Base-by-base conservation (phyloP, 1,140 invertebrate genomes). In the Stegodyphus mimosarum region DNA sequence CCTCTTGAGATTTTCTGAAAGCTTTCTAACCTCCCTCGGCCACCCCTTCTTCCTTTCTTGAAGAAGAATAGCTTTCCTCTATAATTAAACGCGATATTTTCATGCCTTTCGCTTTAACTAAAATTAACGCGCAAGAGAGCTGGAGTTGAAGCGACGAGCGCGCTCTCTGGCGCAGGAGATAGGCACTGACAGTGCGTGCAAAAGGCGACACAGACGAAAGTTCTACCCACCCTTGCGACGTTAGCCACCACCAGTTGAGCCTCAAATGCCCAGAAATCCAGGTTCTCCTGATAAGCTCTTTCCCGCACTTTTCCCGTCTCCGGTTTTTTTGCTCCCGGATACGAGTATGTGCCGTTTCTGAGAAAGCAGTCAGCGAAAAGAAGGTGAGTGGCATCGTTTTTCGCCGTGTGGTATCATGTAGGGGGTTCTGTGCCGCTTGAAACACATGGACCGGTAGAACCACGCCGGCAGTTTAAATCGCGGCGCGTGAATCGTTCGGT, bases 201-300 rank as follows among this genome's bases (percentile, higher is more conserved):
- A 81, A 69, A 67, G 70, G 33, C 33, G 33, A 33, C 13, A 7
- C 13, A 7, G 67, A 81, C 49, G 70, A 74, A 83, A 83, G 80
- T 73, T 83, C 17, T 51, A 17, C 63, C 63, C 75, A 15, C 80
- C 70, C 80, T 60, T 53, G 48, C 76, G 63, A 52, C 60, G 17
- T 52, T 80, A 49, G 66, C n/a, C 15, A 48, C 80, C 80, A 83
- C 80, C 80, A 83, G 80, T 83, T 83, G 80, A 83, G 80, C 80
- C 60, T 83, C 60, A 48, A 18, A 83, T 74, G 80, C 80, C 80
- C 80, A 83, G 80, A 67, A 73, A 83, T 83, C 80, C 80, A 83
- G 80, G 80, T 74, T 83, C 80, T 83, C 80, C 70, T 33, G 70
- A 66, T n/a, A 33, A 33, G 33, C 33, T 33, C 33, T 33, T 33